These are phyloP conservation scores for Rhombomys opimus DNA, from an alignment of 2,113 vertebrate genomes.

Conservation along the genomic window DNA sequence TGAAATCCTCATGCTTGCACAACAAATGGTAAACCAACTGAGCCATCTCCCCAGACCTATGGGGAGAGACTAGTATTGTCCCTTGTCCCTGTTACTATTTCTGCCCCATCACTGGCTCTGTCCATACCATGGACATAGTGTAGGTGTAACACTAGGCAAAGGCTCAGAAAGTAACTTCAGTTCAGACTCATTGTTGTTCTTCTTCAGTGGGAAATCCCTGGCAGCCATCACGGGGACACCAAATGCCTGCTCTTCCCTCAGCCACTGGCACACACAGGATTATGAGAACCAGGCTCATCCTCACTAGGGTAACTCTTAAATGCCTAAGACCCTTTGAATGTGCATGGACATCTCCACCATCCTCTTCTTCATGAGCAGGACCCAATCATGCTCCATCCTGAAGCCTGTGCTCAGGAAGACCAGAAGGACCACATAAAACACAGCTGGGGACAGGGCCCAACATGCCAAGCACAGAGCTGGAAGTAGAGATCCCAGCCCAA, in stretches of 20 bases:
- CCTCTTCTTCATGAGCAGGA: accelerated
- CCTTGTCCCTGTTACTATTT: neutral
- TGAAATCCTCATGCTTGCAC: neutral
- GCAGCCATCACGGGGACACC: accelerated
- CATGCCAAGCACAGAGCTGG: accelerated
- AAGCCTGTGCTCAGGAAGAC: neutral
- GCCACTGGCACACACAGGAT: accelerated
- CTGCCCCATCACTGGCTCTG: neutral
- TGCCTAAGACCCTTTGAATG: neutral
- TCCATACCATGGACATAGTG: neutral
- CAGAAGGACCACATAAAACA: neutral
- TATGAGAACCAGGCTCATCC: accelerated
- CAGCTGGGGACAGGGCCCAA: neutral
- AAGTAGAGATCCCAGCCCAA: neutral
- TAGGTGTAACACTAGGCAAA: accelerated
- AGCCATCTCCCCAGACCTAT: neutral
- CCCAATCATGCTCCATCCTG: accelerated
- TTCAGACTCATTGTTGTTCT: accelerated
- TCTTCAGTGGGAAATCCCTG: accelerated
- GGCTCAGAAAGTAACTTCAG: accelerated
- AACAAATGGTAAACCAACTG: too few relatives aligned
- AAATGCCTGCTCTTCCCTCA: accelerated
- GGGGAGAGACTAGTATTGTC: neutral
- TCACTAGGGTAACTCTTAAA: neutral
- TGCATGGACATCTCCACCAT: accelerated